Evolutionary conservation across 2,888 invertebrate species (phyloP).

Genomic region (Diarsia mendica): DNA sequence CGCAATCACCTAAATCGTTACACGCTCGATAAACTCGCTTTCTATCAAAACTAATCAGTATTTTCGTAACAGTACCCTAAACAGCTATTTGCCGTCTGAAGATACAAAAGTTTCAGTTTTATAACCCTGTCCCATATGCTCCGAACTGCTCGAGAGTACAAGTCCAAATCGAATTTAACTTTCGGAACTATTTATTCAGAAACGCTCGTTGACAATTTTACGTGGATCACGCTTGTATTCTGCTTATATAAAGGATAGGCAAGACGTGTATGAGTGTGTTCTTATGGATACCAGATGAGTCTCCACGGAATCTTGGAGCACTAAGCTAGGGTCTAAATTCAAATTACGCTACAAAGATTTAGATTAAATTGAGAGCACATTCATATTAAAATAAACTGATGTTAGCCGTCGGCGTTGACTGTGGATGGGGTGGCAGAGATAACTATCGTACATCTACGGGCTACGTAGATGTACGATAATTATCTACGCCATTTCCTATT

Average conservation of each 20-base stretch:
- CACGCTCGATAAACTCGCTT: slow-evolving; percentile 46
- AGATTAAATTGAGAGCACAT: neutral
- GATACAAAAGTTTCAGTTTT: slow-evolving; percentile 53
- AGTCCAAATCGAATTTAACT: slow-evolving; percentile 64
- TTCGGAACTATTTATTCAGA: slow-evolving; percentile 55
- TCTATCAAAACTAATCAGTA: slow-evolving; percentile 58
- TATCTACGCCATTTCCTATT: neutral
- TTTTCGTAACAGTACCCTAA: slow-evolving; percentile 55
- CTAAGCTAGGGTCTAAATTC: neutral
- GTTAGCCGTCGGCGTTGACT: neutral
- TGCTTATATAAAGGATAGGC: neutral
- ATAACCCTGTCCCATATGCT: slow-evolving; percentile 56
- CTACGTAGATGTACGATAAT: too few relatives aligned
- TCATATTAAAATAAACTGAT: neutral
- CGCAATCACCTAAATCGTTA: slow-evolving; percentile 39
- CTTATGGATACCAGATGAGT: neutral
- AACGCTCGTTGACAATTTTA: slow-evolving; percentile 52
- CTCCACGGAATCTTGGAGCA: neutral
- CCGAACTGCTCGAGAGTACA: slow-evolving; percentile 29
- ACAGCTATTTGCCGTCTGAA: slow-evolving; percentile 52
- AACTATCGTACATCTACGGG: too few relatives aligned
- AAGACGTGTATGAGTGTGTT: neutral
- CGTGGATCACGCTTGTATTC: neutral
- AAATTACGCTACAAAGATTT: neutral
- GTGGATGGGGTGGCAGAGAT: too few relatives aligned